These are phyloP conservation scores for Cotesia vestalis DNA, from an alignment of 1,140 invertebrate genomes.

Conservation along the genomic window DNA sequence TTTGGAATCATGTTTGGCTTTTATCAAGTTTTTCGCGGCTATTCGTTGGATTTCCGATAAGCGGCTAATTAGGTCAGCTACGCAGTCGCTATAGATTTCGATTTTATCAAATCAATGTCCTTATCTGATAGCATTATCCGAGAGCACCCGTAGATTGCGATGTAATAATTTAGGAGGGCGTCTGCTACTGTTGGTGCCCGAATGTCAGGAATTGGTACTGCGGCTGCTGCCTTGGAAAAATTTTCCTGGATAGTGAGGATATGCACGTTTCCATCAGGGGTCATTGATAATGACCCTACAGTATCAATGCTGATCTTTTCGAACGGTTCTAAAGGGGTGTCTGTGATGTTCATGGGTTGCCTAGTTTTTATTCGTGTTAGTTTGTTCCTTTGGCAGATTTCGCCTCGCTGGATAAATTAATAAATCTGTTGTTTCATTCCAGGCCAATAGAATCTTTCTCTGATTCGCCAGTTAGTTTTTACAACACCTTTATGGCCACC, in stretches of 20 bases:
- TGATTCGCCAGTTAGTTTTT: background rate
- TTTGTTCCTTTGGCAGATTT: too few relatives aligned
- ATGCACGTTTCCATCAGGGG: too few relatives aligned
- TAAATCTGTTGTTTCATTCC: background rate
- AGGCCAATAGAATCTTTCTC: background rate
- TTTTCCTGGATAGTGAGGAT: constrained; percentile 49
- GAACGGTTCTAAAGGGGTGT: too few relatives aligned
- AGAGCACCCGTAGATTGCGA: too few relatives aligned
- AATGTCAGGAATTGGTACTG: constrained; percentile 40
- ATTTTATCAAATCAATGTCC: constrained; percentile 20
- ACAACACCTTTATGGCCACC: background rate
- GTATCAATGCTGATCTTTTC: too few relatives aligned
- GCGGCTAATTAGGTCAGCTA: background rate
- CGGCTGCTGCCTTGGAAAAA: constrained; percentile 46
- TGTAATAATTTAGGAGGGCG: constrained; percentile 25
- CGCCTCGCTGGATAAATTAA: too few relatives aligned
- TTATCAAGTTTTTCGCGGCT: background rate
- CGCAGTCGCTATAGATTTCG: constrained; percentile 10
- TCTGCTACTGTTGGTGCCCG: constrained; percentile 43
- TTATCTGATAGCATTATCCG: constrained; percentile 45
- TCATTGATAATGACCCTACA: too few relatives aligned
- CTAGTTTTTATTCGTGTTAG: constrained; percentile 2
- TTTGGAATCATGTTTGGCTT: background rate
- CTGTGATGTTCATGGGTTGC: too few relatives aligned
- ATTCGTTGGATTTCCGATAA: background rate